A percentile compares a stretch with the other conserved stretches of the same genome.
phyloP scores from a whole-genome alignment of 1,140 invertebrate genomes.

The Drosophila funebris region DNA sequence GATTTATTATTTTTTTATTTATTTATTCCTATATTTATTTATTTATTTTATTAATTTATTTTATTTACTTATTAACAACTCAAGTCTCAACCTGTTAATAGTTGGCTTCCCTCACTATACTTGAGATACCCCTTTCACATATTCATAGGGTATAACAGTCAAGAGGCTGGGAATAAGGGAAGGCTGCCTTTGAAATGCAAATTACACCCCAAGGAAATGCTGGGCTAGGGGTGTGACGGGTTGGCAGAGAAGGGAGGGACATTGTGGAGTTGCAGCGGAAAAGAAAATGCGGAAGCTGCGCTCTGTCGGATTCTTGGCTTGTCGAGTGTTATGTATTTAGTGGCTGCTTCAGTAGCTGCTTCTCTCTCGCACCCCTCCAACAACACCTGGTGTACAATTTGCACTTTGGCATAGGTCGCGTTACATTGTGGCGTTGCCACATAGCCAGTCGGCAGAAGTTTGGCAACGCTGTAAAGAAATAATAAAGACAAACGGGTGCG shows the following conservation, averaged over 20 bases:
- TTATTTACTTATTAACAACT: too few relatives aligned
- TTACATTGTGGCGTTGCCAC: conserved; percentile 25
- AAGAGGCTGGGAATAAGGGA: conserved; percentile 29
- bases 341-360: conserved; percentile 40
- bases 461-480: conserved; percentile 56
- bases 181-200: conserved; percentile 75
- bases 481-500: conserved; percentile 76
- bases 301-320: conserved; percentile 65
- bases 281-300: conserved; percentile 65
- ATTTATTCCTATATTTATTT: too few relatives aligned
- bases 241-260: not conserved
- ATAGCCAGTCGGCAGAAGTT: conserved; percentile 22
- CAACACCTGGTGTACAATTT: conserved; percentile 41
- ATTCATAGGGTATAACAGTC: conserved; percentile 16
- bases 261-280: conserved; percentile 42
- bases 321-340: conserved; percentile 77
- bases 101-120: too few relatives aligned
- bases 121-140: conserved; percentile 4
- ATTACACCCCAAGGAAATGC: conserved; percentile 59
- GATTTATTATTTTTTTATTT: too few relatives aligned
- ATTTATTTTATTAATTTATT: too few relatives aligned
- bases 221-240: not conserved
- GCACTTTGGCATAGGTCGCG: conserved; percentile 58
- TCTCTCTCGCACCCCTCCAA: not conserved
- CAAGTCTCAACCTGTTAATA: too few relatives aligned